A percentile compares a stretch with the other conserved stretches of the same genome.
Evolutionary conservation across 2,888 invertebrate genomes (phyloP).

Genomic region (Heliconius aoede): DNA sequence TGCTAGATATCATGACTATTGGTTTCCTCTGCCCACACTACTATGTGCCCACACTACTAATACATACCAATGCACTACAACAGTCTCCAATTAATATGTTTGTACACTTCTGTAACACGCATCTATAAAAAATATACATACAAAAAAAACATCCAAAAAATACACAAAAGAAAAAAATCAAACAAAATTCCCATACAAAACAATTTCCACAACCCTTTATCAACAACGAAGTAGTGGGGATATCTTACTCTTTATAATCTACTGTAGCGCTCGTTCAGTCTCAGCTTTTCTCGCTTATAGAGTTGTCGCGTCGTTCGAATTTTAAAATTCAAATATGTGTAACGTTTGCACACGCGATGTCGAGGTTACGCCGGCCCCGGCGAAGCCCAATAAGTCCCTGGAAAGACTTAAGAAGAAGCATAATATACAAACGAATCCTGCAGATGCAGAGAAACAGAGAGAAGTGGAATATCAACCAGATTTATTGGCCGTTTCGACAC

Average conservation of each 20-base stretch:
- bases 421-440: slow-evolving; percentile 71
- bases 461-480: slow-evolving; percentile 76
- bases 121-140: not conserved
- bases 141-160: not conserved
- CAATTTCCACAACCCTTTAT: slow-evolving; percentile 32
- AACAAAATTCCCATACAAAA: slow-evolving; percentile 1
- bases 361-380: slow-evolving; percentile 48
- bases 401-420: slow-evolving; percentile 78
- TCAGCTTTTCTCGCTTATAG: slow-evolving; percentile 40
- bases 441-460: slow-evolving; percentile 64
- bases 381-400: slow-evolving; percentile 56
- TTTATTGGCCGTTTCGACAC: slow-evolving; percentile 77
- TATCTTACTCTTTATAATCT: slow-evolving; percentile 71
- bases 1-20: too few relatives aligned
- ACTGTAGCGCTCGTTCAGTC: slow-evolving; percentile 52
- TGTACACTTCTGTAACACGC: not conserved
- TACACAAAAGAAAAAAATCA: not conserved
- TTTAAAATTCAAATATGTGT: slow-evolving; percentile 62
- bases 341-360: slow-evolving; percentile 76
- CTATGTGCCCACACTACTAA: too few relatives aligned
- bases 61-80: too few relatives aligned
- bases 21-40: too few relatives aligned
- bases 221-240: slow-evolving; percentile 57
- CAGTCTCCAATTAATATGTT: too few relatives aligned
- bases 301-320: slow-evolving; percentile 38